Base-by-base conservation (phyloP, 2,797 vertebrate genomes). In the Acestrorhynchus altus region DNA sequence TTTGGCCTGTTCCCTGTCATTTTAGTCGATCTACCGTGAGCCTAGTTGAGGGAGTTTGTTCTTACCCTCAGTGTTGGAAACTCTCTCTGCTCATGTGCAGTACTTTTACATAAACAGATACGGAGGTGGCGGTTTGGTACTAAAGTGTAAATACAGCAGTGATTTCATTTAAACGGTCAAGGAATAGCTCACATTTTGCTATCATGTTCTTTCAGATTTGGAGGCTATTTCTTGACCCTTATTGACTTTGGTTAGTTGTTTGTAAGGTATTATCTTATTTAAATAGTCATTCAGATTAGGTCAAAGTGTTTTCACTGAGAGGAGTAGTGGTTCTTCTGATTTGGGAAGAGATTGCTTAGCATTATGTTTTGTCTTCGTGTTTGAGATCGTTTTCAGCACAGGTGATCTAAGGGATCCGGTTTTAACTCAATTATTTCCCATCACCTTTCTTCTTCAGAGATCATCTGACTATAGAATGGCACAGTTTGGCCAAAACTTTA, bases 101-200 rank as follows among this genome's bases (percentile, higher is more conserved):
- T 86, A 88, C 82, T 84, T 85, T 83, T 82, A 83, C 84, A 84
- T 80, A 86, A 88, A 84, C 78, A 84, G 83, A 85, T 81, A 16
- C 28, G 13, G 57, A 60, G 66, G 66, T 56, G 78, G 81, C 79
- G 87, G 84, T 88, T 90, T 84, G 79, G 84, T 85, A 85, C 80
- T 76, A 87, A 87, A 16, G 75, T 89, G 87, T 90, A 89, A 89
- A 92, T 91, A 89, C 82, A 79, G 85, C 88, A 60, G 76, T 88
- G 81, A 77, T 59, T 81, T 89, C 77, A 79, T 82, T 70, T 85
- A 84, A 87, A 64, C 44, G 80, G 83, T 84, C 83, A 83, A 80
- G 75, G 83, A 86, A 80, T 68, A 83, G 9, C 5, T 42, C 51
- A 77, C 80, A 72, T 83, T 87, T 85, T 86, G 35, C 11, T 60